These are phyloP conservation scores for Lucilia cuprina DNA, from an alignment of 1,140 invertebrate species.

Conservation along the genomic window DNA sequence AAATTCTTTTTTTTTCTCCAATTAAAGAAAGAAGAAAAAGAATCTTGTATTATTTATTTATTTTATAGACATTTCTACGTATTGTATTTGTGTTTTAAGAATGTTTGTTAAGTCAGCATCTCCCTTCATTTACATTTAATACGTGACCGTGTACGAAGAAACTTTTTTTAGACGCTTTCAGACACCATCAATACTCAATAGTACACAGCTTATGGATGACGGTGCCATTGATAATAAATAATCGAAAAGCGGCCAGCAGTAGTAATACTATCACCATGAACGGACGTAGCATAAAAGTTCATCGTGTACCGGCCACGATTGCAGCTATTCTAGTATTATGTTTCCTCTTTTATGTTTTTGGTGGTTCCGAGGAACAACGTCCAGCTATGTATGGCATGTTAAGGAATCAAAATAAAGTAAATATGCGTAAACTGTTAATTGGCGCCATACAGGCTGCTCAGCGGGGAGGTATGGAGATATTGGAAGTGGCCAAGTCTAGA, in stretches of 20 bases:
- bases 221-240: constrained; percentile 23
- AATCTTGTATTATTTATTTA: too few species aligned
- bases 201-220: constrained; percentile 10
- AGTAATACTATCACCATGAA: constrained; percentile 48
- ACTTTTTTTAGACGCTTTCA: not conserved
- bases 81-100: not conserved
- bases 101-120: constrained; percentile 11
- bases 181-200: not conserved
- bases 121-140: not conserved
- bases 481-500: constrained; percentile 69
- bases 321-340: constrained; percentile 49
- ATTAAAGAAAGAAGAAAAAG: not conserved
- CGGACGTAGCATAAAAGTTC: constrained; percentile 57
- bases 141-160: not conserved
- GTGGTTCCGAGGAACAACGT: constrained; percentile 53
- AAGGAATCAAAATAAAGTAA: constrained; percentile 64
- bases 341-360: constrained; percentile 51
- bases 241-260: not conserved
- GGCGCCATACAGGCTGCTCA: constrained; percentile 81
- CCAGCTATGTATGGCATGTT: constrained; percentile 56
- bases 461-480: constrained; percentile 79
- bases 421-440: constrained; percentile 77
- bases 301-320: constrained; percentile 55
- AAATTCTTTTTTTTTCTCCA: not conserved
- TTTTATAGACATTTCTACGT: too few species aligned